These are phyloP conservation scores for Oxyteleia sp. DNA, from an alignment of 2,888 invertebrate species.

Conservation along the genomic window DNA sequence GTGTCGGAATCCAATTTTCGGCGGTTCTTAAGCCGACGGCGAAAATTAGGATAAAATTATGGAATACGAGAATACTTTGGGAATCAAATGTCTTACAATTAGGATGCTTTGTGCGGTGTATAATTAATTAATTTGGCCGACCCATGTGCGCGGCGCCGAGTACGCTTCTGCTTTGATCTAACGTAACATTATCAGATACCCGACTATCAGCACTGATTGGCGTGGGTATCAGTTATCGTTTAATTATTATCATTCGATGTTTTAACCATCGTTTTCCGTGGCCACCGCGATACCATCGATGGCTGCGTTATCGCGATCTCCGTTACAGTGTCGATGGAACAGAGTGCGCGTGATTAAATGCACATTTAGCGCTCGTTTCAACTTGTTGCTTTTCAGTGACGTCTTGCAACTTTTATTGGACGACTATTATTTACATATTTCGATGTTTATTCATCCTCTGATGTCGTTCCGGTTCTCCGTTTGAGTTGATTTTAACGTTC, in stretches of 20 bases:
- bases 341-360: constrained; percentile 42
- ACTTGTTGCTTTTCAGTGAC: constrained; percentile 56
- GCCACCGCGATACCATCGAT: constrained; percentile 33
- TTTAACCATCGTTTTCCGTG: constrained; percentile 53
- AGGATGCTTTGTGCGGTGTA: constrained; percentile 31
- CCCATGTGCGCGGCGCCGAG: constrained; percentile 3
- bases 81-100: constrained; percentile 48
- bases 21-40: constrained; percentile 9
- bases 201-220: constrained; percentile 59
- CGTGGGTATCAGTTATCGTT: constrained; percentile 61
- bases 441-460: too few relatives aligned
- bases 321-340: too few relatives aligned
- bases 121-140: constrained; percentile 64
- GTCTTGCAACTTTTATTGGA: constrained; percentile 42
- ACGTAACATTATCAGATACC: constrained; percentile 58
- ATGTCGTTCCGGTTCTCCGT: too few relatives aligned
- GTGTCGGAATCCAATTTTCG: constrained; percentile 32
- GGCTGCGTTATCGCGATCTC: constrained; percentile 34
- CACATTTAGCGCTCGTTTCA: constrained; percentile 27
- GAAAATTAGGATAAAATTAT: constrained; percentile 51
- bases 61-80: constrained; percentile 48
- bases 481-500: too few relatives aligned
- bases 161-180: constrained; percentile 65
- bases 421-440: too few relatives aligned
- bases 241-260: constrained; percentile 60